phyloP scores from a whole-genome alignment of 2,113 vertebrate species.

The Hippocampus abdominalis region DNA sequence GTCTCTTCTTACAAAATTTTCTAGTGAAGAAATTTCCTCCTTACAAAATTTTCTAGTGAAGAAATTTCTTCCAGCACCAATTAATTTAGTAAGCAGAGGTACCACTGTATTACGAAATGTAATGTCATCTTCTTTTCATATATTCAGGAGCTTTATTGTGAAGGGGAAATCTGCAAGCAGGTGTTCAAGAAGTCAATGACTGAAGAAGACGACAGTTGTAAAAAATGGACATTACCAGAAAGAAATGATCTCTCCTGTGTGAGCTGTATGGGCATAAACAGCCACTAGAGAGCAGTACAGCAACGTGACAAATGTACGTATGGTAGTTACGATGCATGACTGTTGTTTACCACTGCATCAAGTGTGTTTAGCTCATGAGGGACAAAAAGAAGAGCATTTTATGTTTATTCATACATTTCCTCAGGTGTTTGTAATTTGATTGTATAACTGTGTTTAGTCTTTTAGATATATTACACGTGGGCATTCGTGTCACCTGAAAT shows the following conservation, averaged over 20 bases:
- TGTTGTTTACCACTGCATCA: slow-evolving; percentile 3
- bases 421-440: neutral
- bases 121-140: neutral
- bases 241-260: neutral
- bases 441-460: neutral
- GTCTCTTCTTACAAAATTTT: too few species aligned
- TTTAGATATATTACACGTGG: neutral
- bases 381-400: neutral
- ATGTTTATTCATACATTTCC: neutral
- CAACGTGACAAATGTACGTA: neutral
- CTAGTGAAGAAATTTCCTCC: too few species aligned
- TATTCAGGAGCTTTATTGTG: slow-evolving; percentile 82
- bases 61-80: too few species aligned
- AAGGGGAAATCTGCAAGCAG: slow-evolving; percentile 83
- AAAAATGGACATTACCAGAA: neutral
- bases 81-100: too few species aligned
- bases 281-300: slow-evolving; percentile 41
- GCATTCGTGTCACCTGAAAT: neutral
- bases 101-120: neutral
- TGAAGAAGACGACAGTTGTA: slow-evolving; percentile 24
- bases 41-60: too few species aligned
- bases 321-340: slow-evolving; percentile 10
- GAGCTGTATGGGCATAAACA: neutral
- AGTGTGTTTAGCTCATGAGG: neutral
- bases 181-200: slow-evolving; percentile 72